Conservation (phyloP, 2,113 vertebrate species). For the Dendropsophus ebraccatus region DNA sequence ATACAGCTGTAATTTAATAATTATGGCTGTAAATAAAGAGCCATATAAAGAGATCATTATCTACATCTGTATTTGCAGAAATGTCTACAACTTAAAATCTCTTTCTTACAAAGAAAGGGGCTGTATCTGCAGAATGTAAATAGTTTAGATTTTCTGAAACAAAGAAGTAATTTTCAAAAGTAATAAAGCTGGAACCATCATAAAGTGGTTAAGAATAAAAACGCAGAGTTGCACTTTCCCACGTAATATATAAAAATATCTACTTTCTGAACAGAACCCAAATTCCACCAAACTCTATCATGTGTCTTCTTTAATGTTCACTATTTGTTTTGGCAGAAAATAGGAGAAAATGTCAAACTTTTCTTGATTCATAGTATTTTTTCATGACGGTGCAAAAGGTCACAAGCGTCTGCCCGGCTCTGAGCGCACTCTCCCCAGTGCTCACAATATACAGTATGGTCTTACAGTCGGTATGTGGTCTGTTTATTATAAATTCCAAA, state of each 20-base stretch:
- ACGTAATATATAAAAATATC: neutral
- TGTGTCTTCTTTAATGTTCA: conserved; percentile 26
- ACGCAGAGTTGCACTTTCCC: neutral
- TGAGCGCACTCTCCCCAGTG: neutral
- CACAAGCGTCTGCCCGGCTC: conserved; percentile 2
- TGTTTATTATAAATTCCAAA: conserved; percentile 59
- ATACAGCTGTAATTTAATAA: too few relatives aligned
- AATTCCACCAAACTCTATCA: neutral
- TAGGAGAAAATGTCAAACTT: conserved; percentile 5
- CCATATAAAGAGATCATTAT: too few relatives aligned
- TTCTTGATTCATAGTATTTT: conserved; percentile 31
- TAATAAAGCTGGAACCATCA: too few relatives aligned
- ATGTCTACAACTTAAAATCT: too few relatives aligned
- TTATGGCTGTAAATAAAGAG: too few relatives aligned
- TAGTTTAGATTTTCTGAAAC: too few relatives aligned
- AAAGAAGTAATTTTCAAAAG: too few relatives aligned
- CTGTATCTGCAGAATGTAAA: too few relatives aligned
- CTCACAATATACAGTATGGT: conserved; percentile 21
- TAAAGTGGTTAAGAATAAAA: neutral
- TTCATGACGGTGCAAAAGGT: conserved; percentile 42
- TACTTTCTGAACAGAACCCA: neutral
- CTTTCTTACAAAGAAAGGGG: too few relatives aligned
- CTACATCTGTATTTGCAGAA: too few relatives aligned
- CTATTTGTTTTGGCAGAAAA: conserved; percentile 28
- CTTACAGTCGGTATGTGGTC: conserved; percentile 55